These are phyloP conservation scores for Palythoa heliodiscus DNA, from an alignment of 92 coral and sea anemone species.

Conservation along the genomic window DNA sequence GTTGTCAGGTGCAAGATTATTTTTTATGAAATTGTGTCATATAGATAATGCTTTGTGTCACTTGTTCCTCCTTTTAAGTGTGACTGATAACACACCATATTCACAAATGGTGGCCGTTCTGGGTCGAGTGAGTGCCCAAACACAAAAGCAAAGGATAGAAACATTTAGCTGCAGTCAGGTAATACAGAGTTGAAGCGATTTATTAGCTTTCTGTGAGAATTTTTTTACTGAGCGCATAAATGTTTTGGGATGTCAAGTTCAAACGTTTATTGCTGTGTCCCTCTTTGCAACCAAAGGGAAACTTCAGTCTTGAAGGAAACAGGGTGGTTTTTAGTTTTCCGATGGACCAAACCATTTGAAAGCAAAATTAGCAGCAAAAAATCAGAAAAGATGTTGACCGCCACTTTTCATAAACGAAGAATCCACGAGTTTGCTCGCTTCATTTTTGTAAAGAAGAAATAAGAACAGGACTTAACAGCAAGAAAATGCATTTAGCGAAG, in stretches of 20 bases:
- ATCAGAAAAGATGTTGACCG: conserved; percentile 38
- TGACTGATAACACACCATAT: too few relatives aligned
- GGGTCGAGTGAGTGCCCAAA: neutral
- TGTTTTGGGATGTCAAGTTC: conserved; percentile 7
- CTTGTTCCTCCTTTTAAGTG: too few relatives aligned
- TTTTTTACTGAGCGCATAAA: conserved; percentile 26
- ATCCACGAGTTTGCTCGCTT: conserved; percentile 28
- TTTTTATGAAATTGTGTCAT: too few relatives aligned
- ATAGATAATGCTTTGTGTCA: too few relatives aligned
- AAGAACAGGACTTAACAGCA: conserved; percentile 17
- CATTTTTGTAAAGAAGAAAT: conserved; percentile 34
- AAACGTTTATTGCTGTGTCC: conserved; percentile 32
- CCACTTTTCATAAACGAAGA: conserved; percentile 5
- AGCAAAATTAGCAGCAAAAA: conserved; percentile 15
- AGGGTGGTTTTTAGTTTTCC: conserved; percentile 29
- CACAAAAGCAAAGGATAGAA: neutral
- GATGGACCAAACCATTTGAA: neutral
- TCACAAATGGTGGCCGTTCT: neutral
- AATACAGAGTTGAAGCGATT: neutral
- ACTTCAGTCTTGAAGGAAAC: conserved; percentile 6
- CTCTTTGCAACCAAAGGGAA: conserved; percentile 25
- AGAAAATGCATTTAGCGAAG: neutral
- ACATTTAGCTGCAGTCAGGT: neutral
- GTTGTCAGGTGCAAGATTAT: too few relatives aligned
- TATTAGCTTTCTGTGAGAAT: neutral